phyloP scores from a whole-genome alignment of 2,113 vertebrate species.

The Carollia perspicillata region DNA sequence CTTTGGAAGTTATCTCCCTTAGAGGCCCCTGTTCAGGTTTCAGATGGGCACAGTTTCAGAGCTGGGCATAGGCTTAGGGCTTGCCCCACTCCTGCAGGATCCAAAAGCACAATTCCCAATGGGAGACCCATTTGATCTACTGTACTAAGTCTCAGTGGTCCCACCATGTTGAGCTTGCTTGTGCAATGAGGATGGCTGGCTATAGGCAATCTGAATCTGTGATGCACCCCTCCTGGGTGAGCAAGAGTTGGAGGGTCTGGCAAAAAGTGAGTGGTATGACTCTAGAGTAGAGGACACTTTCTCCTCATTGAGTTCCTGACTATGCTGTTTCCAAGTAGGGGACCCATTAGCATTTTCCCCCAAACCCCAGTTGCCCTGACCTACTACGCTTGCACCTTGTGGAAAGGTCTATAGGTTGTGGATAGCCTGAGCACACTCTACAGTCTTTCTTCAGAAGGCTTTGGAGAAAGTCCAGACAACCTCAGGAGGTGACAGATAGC shows the following conservation, averaged over 20 bases:
- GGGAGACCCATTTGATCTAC: neutral
- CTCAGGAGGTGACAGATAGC: no score
- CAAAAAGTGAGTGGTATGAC: no score
- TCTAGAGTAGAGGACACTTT: no score
- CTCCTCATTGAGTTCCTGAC: no score
- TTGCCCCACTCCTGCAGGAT: no score
- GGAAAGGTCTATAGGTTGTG: no score
- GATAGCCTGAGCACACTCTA: no score
- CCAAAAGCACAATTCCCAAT: neutral
- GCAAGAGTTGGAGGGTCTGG: neutral
- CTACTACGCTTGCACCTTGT: neutral
- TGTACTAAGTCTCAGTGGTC: neutral
- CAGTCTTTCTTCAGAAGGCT: no score
- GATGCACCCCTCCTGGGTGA: neutral
- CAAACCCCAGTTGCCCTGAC: neutral
- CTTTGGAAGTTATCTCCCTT: neutral
- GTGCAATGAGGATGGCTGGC: neutral
- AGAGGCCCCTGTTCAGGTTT: neutral
- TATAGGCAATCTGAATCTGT: neutral
- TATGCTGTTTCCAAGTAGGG: neutral
- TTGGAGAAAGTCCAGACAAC: no score
- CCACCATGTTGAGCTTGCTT: neutral
- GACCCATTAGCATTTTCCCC: neutral
- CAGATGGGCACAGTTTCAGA: neutral
- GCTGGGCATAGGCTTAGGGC: neutral